phyloP scores from a whole-genome alignment of 2,888 invertebrate genomes.

The Pristionchus entomophagus region DNA sequence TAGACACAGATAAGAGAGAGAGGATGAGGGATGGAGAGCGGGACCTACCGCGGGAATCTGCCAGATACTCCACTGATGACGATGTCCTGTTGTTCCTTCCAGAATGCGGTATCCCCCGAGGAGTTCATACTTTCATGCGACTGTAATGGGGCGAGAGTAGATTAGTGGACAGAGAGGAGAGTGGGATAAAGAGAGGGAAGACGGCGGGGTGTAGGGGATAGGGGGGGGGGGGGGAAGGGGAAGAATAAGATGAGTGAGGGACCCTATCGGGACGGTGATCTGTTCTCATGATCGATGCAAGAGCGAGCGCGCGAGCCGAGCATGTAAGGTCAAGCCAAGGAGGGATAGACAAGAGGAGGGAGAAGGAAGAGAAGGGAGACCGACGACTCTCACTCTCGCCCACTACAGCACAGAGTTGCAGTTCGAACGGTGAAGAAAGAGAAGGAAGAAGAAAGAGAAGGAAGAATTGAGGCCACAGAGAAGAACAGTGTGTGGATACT shows the following conservation, averaged over 20 bases:
- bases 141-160: constrained; percentile 55
- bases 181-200: neutral
- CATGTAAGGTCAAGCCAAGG: constrained; percentile 42
- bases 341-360: neutral
- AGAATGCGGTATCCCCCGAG: constrained; percentile 66
- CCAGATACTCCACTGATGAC: constrained; percentile 79
- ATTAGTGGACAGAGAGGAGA: neutral
- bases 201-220: constrained; percentile 32
- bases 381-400: neutral
- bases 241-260: neutral
- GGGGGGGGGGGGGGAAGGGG: neutral
- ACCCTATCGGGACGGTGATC: constrained; percentile 37
- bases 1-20: neutral
- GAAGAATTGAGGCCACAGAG: constrained; percentile 7
- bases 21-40: neutral
- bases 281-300: constrained; percentile 40
- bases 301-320: no score
- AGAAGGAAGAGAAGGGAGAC: neutral
- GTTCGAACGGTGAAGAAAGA: constrained; percentile 27
- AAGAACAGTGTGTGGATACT: neutral
- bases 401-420: constrained; percentile 33
- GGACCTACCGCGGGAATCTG: constrained; percentile 84
- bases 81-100: constrained; percentile 77
- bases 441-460: neutral
- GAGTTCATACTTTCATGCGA: constrained; percentile 69